These are phyloP conservation scores for Harpagifer antarcticus DNA, from an alignment of 2,797 vertebrate genomes.

Conservation along the genomic window DNA sequence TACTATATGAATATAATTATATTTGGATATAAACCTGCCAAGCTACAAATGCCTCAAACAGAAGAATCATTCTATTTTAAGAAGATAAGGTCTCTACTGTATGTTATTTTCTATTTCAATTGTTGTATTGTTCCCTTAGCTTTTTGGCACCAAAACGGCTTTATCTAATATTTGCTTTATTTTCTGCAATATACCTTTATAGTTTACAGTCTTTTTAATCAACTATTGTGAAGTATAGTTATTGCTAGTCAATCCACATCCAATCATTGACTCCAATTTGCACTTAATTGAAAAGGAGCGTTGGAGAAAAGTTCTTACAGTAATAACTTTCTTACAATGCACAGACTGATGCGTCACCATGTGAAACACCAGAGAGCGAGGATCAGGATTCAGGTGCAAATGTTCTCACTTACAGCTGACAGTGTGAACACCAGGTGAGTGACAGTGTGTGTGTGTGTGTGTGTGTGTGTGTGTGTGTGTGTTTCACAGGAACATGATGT, in stretches of 20 bases:
- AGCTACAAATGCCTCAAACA: background rate
- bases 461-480: constrained; percentile 53
- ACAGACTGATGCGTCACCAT: background rate
- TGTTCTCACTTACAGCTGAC: background rate
- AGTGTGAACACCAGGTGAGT: constrained; percentile 31
- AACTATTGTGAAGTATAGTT: background rate
- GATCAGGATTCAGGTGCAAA: constrained; percentile 1
- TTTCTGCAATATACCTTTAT: background rate
- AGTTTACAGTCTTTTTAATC: background rate
- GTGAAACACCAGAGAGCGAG: background rate
- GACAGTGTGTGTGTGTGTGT: constrained; percentile 58
- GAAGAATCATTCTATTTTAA: background rate
- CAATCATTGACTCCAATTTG: background rate
- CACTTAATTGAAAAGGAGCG: background rate
- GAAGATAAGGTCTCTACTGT: background rate
- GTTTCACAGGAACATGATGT: constrained; percentile 94
- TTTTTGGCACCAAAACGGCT: no score
- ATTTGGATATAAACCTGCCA: background rate
- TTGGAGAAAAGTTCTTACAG: background rate
- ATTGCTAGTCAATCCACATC: background rate
- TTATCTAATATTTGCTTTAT: no score
- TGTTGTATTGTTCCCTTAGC: no score
- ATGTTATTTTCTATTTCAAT: no score
- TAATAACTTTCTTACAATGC: background rate
- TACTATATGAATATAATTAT: background rate